Evolutionary conservation across 2,113 vertebrate species (phyloP).

Genomic region (Microcebus ravelobensis): DNA sequence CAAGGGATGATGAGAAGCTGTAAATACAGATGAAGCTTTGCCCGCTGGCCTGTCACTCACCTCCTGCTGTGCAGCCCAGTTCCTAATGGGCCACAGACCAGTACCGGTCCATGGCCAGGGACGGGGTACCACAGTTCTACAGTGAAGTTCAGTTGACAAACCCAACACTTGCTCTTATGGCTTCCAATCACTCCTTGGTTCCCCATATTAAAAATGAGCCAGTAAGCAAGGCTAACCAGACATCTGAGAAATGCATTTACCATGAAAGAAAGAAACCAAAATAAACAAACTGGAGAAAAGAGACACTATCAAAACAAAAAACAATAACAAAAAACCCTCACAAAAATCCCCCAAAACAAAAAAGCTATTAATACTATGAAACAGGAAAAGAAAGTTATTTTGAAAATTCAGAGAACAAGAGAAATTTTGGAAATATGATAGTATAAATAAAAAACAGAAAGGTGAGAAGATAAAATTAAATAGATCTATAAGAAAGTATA

Average conservation of each 20-base stretch:
- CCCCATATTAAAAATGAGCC: neutral
- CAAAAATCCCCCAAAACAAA: neutral
- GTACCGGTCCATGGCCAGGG: no score
- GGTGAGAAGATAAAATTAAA: neutral
- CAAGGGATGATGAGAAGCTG: rapidly evolving
- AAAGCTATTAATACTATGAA: neutral
- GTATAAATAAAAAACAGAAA: neutral
- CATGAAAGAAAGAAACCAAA: neutral
- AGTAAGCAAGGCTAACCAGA: neutral
- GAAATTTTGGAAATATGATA: neutral
- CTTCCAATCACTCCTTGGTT: neutral
- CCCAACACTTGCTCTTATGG: neutral
- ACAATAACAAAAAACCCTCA: neutral
- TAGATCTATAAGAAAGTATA: neutral
- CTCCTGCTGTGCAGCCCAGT: no score
- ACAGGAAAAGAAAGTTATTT: neutral
- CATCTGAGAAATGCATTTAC: neutral
- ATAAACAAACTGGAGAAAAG: neutral
- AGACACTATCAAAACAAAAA: neutral
- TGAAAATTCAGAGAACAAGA: slow-evolving; percentile 1
- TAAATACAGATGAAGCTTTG: no score
- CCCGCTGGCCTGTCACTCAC: no score
- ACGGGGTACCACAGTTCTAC: no score
- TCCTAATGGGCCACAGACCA: no score
- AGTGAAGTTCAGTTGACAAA: neutral